Evolutionary conservation across 1,140 invertebrate genomes (phyloP).

Genomic region (Eulimnadia texana): DNA sequence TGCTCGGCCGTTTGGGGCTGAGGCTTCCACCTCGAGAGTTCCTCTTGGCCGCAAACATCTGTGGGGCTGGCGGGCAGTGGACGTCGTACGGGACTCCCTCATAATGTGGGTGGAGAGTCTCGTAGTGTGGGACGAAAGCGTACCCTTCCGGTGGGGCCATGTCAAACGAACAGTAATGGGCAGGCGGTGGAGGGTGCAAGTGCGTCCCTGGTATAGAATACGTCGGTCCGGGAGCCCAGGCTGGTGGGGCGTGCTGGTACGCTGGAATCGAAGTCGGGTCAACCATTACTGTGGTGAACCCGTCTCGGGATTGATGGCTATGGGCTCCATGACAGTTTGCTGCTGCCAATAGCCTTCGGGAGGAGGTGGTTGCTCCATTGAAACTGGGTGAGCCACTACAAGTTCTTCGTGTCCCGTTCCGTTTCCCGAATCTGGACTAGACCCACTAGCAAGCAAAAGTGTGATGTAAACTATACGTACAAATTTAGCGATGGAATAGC

Average conservation of each 20-base stretch:
- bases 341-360: not conserved
- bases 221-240: not conserved
- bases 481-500: not conserved
- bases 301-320: constrained; percentile 8
- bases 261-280: not conserved
- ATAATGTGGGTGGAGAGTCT: not conserved
- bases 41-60: not conserved
- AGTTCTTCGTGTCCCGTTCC: not conserved
- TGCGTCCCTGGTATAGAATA: not conserved
- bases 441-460: not conserved
- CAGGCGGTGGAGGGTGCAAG: not conserved
- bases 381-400: too few relatives aligned
- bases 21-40: constrained; percentile 5
- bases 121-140: not conserved
- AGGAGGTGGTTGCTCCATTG: not conserved
- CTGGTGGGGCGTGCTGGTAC: not conserved
- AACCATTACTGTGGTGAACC: constrained; percentile 6
- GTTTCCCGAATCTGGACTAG: not conserved
- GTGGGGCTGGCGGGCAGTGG: not conserved
- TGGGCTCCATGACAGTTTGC: not conserved
- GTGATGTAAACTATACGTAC: not conserved
- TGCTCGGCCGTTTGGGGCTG: constrained; percentile 14
- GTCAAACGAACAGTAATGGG: not conserved
- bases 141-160: not conserved
- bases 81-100: not conserved